Evolutionary conservation across 2,113 vertebrate species (phyloP).

Genomic region (Gobiocypris rarus): DNA sequence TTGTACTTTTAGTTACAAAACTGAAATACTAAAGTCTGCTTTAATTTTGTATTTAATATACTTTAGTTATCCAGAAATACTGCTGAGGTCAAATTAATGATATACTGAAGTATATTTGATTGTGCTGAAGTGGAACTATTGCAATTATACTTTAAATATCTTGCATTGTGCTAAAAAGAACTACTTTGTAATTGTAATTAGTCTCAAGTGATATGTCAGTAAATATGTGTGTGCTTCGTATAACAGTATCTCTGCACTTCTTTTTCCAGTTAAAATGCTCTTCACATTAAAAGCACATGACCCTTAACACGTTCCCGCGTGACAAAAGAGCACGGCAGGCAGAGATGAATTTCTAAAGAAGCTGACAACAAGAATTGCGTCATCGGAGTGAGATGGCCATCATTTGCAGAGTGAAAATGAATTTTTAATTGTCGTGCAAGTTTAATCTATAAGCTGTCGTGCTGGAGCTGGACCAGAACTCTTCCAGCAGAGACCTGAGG

Average conservation of each 20-base stretch:
- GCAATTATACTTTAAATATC: too few relatives aligned
- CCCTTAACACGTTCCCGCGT: neutral
- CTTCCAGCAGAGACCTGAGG: slow-evolving; percentile 61
- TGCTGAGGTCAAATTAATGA: too few relatives aligned
- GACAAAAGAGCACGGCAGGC: slow-evolving; percentile 12
- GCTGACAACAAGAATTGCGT: slow-evolving; percentile 57
- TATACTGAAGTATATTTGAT: too few relatives aligned
- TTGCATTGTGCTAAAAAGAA: too few relatives aligned
- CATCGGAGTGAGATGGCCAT: slow-evolving; percentile 70
- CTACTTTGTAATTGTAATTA: too few relatives aligned
- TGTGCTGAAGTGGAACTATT: too few relatives aligned
- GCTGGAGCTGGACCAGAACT: slow-evolving; percentile 53
- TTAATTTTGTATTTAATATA: too few relatives aligned
- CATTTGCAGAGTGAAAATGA: slow-evolving; percentile 68
- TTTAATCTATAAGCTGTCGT: slow-evolving; percentile 66
- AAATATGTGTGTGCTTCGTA: too few relatives aligned
- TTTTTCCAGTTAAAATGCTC: neutral
- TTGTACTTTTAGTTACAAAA: too few relatives aligned
- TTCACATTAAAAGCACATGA: neutral
- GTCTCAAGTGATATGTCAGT: too few relatives aligned
- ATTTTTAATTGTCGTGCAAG: slow-evolving; percentile 76
- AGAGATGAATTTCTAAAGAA: slow-evolving; percentile 54
- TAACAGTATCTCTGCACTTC: neutral
- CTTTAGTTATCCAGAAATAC: too few relatives aligned
- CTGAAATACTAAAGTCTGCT: too few relatives aligned